Base-by-base conservation (phyloP, 2,888 invertebrate species). In the Sthenelais limicola region DNA sequence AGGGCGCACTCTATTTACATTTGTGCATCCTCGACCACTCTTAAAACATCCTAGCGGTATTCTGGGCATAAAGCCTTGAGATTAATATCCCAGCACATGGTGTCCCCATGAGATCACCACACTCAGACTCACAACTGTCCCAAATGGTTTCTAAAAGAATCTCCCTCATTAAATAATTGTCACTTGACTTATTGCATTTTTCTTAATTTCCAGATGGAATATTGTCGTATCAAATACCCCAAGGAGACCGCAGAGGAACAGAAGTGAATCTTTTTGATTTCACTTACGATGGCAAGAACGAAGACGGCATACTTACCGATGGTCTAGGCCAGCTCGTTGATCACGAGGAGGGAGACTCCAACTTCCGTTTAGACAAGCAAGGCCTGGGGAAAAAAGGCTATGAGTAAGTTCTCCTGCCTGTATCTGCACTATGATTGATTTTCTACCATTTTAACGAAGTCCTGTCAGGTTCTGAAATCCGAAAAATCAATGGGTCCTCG, bases 261-360 rank as follows among this genome's bases (percentile, higher is more conserved):
- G 93, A 92, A 67, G 91, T 94, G 88, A 94, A 95, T 85, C 92
- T 96, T 79, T 92, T 92, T 78, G 96, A 96, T 88, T 91, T 92
- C 78, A 92, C 92, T 33, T 96, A 96, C 89, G 96, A 96, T 88
- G 95, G 95, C 0, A 91, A 79, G 56, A 76, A 92, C 82, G 93
- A 84, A 56, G 80, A 84, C n/a, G 81, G 81, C 28, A 82, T 82
- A 72, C 89, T 96, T 38, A 90, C 91, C 48, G 91, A 92, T 18
- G 96, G 96, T 0, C 89, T 96, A 35, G 96, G 96, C 1, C 94
- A 94, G 85, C 90, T 97, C 78, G 84, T 93, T 12, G 95, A 95
- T 85, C 94, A 95, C 18, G 91, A 91, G 81, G 91, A 91, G 77
- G 95, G 94, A 0, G 92, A 93, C 0, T 93, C 93, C 79, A 92